phyloP scores from a whole-genome alignment of 2,888 invertebrate genomes.

The Argyresthia albistria region DNA sequence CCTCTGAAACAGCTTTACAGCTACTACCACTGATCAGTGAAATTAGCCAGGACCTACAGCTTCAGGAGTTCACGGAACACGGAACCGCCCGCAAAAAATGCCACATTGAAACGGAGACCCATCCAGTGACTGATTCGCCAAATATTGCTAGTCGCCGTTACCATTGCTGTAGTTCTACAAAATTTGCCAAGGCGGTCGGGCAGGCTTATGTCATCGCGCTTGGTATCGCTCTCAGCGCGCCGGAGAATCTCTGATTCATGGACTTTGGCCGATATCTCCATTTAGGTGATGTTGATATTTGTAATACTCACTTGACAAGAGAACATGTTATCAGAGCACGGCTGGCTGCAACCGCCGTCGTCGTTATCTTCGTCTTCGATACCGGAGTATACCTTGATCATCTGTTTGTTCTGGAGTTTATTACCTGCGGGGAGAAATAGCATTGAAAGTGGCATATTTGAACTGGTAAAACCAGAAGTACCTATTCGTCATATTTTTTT shows the following conservation, averaged over 20 bases:
- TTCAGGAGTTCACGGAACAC: too few relatives aligned
- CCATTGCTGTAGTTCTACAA: background rate
- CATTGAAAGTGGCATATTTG: background rate
- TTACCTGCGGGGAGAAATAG: background rate
- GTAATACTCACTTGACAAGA: constrained; percentile 48
- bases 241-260: too few relatives aligned
- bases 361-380: constrained; percentile 36
- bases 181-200: too few relatives aligned
- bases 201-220: too few relatives aligned
- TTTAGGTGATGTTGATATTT: background rate
- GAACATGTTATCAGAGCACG: constrained; percentile 44
- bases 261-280: too few relatives aligned
- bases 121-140: background rate
- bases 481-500: background rate
- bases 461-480: background rate
- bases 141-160: background rate
- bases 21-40: too few relatives aligned
- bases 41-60: too few relatives aligned
- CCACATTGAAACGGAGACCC: too few relatives aligned
- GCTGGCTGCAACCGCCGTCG: constrained; percentile 38
- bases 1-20: too few relatives aligned
- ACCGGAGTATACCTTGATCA: constrained; percentile 41
- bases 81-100: too few relatives aligned
- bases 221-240: background rate
- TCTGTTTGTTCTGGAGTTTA: constrained; percentile 19